phyloP scores from a whole-genome alignment of 2,888 invertebrate species.

The Diarsia dahlii region DNA sequence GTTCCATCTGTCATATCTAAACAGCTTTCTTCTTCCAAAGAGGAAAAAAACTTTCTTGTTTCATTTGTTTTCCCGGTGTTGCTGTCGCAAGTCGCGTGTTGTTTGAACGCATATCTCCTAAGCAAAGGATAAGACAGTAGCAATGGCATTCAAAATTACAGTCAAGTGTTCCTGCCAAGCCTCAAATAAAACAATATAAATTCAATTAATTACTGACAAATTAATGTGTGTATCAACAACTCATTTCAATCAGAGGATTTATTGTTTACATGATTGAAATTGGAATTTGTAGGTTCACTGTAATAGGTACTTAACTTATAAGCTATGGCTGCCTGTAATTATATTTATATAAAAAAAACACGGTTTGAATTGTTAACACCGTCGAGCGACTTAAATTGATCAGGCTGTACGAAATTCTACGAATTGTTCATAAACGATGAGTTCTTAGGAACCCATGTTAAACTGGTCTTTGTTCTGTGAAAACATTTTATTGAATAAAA shows the following conservation, averaged over 20 bases:
- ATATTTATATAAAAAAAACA: background rate
- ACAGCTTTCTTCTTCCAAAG: background rate
- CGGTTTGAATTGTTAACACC: background rate
- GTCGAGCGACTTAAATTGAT: background rate
- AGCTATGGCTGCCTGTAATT: background rate
- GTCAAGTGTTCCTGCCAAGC: background rate
- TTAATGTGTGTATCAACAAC: conserved; percentile 61
- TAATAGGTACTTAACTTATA: background rate
- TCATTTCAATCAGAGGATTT: conserved; percentile 65
- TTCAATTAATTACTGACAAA: conserved; percentile 67
- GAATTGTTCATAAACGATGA: background rate
- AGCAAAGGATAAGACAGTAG: background rate
- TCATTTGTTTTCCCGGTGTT: background rate
- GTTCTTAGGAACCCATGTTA: background rate
- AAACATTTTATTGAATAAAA: background rate
- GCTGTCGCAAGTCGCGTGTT: background rate
- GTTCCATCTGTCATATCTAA: background rate
- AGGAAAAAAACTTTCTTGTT: background rate
- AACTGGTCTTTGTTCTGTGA: background rate
- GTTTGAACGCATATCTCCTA: background rate
- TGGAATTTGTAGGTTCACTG: conserved; percentile 38
- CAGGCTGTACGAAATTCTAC: background rate
- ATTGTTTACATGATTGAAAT: conserved; percentile 60
- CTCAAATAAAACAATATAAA: conserved; percentile 60
- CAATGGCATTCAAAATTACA: background rate